Percentiles rank a stretch among this genome's conserved stretches.
Conservation (phyloP, 92 coral and sea anemone species). For the Zoanthus gigantus region DNA sequence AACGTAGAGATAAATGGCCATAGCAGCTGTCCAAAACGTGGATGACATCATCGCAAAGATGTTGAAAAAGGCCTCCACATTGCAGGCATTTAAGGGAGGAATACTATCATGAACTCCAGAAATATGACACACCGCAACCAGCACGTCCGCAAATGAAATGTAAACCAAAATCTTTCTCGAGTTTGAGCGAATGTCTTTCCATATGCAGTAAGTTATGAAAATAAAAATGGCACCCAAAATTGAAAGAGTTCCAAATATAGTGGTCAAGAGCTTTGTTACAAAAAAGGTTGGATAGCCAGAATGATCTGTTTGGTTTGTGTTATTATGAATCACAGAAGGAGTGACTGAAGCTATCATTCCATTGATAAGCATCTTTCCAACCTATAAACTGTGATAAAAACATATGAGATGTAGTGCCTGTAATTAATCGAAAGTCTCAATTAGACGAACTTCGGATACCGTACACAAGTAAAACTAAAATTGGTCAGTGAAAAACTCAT, state of each 20-base stretch:
- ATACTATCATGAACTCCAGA: not conserved
- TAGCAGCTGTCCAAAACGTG: slow-evolving; percentile 20
- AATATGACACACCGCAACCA: slow-evolving; percentile 8
- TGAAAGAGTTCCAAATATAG: slow-evolving; percentile 1
- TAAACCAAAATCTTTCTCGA: slow-evolving; percentile 17
- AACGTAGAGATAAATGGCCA: slow-evolving; percentile 28
- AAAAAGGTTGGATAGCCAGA: not conserved
- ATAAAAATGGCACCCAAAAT: slow-evolving; percentile 21
- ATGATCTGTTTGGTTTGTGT: not conserved
- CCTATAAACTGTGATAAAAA: not conserved
- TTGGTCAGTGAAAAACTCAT: too few species aligned
- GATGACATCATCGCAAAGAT: slow-evolving; percentile 28
- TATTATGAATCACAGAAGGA: not conserved
- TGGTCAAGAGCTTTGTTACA: not conserved
- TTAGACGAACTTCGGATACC: too few species aligned
- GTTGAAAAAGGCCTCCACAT: not conserved
- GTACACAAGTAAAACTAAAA: too few species aligned
- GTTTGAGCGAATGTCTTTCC: slow-evolving; percentile 13
- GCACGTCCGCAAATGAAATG: slow-evolving; percentile 16
- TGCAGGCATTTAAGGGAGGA: not conserved
- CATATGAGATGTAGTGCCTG: too few species aligned
- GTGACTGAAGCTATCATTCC: not conserved
- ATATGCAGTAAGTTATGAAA: slow-evolving; percentile 23
- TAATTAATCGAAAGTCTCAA: too few species aligned
- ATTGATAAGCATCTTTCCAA: not conserved